phyloP scores from a whole-genome alignment of 2,113 vertebrate species.

The Semnornis frantzii region DNA sequence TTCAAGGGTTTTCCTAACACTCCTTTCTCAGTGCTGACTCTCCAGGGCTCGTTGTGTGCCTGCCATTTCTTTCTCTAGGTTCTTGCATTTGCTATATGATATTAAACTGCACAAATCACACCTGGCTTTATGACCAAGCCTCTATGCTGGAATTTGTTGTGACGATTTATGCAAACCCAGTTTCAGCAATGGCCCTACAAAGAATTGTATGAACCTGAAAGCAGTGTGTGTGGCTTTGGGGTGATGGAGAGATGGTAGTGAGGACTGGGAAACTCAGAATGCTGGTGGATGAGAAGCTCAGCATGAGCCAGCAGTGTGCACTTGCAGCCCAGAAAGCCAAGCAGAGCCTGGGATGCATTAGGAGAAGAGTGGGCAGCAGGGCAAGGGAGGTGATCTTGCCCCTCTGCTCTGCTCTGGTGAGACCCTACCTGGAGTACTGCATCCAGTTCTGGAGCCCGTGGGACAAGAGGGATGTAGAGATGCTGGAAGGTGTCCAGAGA shows the following conservation, averaged over 20 bases:
- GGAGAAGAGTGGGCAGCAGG: no score
- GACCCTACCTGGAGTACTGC: no score
- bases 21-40: neutral
- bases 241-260: rapidly evolving
- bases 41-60: neutral
- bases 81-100: neutral
- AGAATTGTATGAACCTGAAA: neutral
- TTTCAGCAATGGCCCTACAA: neutral
- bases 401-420: no score
- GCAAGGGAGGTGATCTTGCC: no score
- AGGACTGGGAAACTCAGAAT: neutral
- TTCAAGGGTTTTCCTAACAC: neutral
- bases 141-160: neutral
- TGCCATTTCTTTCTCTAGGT: neutral
- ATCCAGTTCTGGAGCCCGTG: no score
- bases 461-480: no score
- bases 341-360: no score
- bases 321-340: no score
- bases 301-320: no score
- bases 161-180: neutral
- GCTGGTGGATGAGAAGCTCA: no score
- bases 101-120: neutral
- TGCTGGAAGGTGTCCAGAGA: no score
- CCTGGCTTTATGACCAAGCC: neutral
- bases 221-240: neutral